Conservation (phyloP, 2,888 invertebrate species). For the Pyrocoelia pectoralis region DNA sequence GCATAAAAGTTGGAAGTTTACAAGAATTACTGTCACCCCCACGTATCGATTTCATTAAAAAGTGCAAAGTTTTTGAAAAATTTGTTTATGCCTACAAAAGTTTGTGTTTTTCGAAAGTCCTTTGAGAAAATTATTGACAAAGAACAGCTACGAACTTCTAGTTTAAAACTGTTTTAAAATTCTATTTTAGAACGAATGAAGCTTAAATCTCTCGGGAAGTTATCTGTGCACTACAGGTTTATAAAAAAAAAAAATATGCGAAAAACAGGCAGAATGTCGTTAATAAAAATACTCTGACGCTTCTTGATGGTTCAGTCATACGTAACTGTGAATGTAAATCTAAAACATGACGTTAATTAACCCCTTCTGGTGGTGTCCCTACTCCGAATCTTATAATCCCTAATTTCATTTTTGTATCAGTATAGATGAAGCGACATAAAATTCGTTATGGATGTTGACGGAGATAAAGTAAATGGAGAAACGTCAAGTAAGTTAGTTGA, state of each 20-base stretch:
- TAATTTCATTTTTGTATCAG: no score
- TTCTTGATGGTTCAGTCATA: no score
- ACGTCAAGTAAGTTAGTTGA: no score
- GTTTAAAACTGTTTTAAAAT: slow-evolving; percentile 11
- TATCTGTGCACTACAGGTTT: neutral
- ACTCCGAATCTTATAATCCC: no score
- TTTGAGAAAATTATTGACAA: neutral
- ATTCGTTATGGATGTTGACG: no score
- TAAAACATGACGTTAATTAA: no score
- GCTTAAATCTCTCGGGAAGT: slow-evolving; percentile 7
- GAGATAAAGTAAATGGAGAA: no score
- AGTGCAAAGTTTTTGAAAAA: slow-evolving; percentile 14
- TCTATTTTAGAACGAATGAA: slow-evolving; percentile 9
- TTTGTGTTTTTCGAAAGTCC: neutral
- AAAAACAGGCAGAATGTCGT: no score
- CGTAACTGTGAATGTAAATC: no score
- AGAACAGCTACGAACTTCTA: neutral
- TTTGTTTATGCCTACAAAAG: neutral
- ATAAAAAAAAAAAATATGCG: neutral
- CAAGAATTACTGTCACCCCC: slow-evolving; percentile 15
- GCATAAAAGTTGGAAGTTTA: slow-evolving; percentile 20
- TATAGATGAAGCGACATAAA: no score
- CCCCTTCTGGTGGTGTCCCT: no score
- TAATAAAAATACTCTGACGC: no score
- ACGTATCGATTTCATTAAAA: slow-evolving; percentile 21